These are phyloP conservation scores for Hylaeus anthracinus DNA, from an alignment of 1,140 invertebrate genomes.

Conservation along the genomic window DNA sequence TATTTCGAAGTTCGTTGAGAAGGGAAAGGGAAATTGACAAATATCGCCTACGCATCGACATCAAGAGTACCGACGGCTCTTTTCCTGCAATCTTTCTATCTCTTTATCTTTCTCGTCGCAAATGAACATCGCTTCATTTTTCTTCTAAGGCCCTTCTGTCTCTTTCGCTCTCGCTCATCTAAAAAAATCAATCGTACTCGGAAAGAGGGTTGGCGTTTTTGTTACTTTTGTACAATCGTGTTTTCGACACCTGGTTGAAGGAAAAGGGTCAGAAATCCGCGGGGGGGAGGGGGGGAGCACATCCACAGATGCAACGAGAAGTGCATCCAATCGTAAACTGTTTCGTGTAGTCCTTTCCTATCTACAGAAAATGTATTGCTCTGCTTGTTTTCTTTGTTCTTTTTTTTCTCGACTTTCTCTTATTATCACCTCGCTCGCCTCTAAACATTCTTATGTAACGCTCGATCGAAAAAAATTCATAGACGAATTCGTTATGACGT, in stretches of 20 bases:
- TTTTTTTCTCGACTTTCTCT: conserved; percentile 9
- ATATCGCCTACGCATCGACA: conserved; percentile 11
- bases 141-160: conserved; percentile 12
- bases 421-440: background rate
- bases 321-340: background rate
- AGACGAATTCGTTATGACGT: background rate
- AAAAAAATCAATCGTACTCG: conserved; percentile 18
- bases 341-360: conserved; percentile 4
- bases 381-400: conserved; percentile 2
- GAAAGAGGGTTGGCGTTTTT: background rate
- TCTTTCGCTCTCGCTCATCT: conserved; percentile 4
- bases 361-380: conserved; percentile 20
- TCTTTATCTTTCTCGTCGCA: background rate
- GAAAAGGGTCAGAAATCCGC: background rate
- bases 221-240: conserved; percentile 45
- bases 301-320: conserved; percentile 2
- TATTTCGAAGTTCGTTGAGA: background rate
- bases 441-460: conserved; percentile 25
- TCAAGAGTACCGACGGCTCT: background rate
- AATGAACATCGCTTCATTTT: background rate
- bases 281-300: background rate
- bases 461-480: conserved; percentile 30
- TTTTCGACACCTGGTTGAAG: background rate
- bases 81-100: background rate
- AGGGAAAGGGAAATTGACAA: conserved; percentile 18